Conservation (phyloP, 2,797 vertebrate genomes). For the Eulemur rubriventer region DNA sequence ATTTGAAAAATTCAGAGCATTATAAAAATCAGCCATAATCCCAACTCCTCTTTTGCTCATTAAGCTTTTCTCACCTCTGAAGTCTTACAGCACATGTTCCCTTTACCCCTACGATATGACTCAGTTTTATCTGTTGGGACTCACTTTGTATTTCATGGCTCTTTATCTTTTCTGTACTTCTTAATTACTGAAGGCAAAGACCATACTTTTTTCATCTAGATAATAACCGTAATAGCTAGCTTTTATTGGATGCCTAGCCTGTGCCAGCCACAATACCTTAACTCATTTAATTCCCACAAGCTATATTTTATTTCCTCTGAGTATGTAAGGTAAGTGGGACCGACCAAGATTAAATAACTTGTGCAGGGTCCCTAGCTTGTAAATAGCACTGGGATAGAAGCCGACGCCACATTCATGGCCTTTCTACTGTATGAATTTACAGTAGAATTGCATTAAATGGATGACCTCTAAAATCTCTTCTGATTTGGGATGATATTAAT, state of each 20-base stretch:
- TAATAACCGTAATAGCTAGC: not conserved
- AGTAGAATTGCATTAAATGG: not conserved
- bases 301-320: conserved; percentile 7
- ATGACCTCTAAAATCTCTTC: conserved; percentile 1
- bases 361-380: not conserved
- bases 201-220: not conserved
- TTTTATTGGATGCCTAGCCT: not conserved
- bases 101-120: not conserved
- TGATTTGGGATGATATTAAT: not conserved
- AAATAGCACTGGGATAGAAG: not conserved
- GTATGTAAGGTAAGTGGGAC: not conserved
- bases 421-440: not conserved
- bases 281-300: not conserved
- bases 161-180: not conserved
- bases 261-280: not conserved
- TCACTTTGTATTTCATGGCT: conserved; percentile 17
- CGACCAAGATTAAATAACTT: not conserved
- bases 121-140: not conserved
- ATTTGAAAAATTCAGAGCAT: not conserved
- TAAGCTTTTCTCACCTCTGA: not conserved
- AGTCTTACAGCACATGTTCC: not conserved
- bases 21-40: not conserved
- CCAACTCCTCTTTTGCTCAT: not conserved
- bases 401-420: not conserved
- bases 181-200: not conserved